A percentile compares a stretch with the other conserved stretches of the same genome.
phyloP scores from a whole-genome alignment of 2,113 vertebrate genomes.

The Erythrocebus patas region DNA sequence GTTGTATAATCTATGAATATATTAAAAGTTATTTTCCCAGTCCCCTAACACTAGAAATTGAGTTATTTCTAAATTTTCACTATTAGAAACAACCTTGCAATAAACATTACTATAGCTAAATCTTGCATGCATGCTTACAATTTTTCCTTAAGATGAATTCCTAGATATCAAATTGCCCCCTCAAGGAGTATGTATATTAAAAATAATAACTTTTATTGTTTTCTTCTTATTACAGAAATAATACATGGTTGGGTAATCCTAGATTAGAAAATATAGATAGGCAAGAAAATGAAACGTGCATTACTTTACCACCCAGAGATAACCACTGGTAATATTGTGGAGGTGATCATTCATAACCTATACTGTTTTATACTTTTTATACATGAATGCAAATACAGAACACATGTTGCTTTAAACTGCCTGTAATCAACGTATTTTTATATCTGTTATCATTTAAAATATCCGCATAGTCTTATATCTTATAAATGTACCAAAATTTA shows the following conservation, averaged over 20 bases:
- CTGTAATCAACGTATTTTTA: not conserved
- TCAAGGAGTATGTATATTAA: not conserved
- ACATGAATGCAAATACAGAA: not conserved
- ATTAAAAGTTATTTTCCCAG: conserved; percentile 16
- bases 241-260: not conserved
- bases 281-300: not conserved
- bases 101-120: conserved; percentile 37
- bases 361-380: not conserved
- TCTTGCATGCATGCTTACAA: not conserved
- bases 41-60: not conserved
- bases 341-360: not conserved
- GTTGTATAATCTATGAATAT: conserved; percentile 3
- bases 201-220: not conserved
- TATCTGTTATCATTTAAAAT: conserved; percentile 15
- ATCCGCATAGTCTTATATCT: not conserved
- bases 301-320: not conserved
- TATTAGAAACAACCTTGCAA: not conserved
- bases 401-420: not conserved
- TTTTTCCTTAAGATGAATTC: not conserved
- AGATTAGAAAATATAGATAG: conserved; percentile 37
- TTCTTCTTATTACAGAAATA: conserved; percentile 39
- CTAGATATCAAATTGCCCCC: not conserved
- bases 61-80: conserved; percentile 8
- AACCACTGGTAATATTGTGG: not conserved
- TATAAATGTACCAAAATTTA: not conserved